These are phyloP conservation scores for Centropus unirufus DNA, from an alignment of 2,113 vertebrate genomes.

Conservation along the genomic window DNA sequence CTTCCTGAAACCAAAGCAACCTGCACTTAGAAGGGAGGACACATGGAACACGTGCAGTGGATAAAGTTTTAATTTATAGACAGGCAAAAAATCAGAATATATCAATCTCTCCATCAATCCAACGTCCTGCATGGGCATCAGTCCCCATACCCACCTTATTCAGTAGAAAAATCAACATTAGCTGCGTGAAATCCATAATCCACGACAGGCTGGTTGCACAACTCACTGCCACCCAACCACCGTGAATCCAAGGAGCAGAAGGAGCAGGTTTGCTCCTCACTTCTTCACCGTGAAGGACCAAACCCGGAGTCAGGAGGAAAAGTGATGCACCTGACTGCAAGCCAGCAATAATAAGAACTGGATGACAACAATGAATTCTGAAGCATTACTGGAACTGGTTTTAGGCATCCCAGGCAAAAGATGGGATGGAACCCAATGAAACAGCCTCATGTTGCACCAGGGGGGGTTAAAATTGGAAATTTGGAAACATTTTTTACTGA, in stretches of 20 bases:
- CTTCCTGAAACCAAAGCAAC: not conserved
- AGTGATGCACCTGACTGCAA: not conserved
- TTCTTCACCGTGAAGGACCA: not conserved
- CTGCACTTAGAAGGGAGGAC: not conserved
- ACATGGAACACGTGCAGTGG: not conserved
- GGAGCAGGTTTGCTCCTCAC: not conserved
- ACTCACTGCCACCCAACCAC: not conserved
- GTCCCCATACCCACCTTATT: not conserved
- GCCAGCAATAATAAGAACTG: not conserved
- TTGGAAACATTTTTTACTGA: too few relatives aligned
- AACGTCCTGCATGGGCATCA: not conserved
- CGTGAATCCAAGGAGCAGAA: rapidly evolving
- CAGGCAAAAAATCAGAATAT: not conserved
- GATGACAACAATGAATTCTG: not conserved
- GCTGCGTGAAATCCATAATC: too few relatives aligned
- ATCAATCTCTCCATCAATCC: not conserved
- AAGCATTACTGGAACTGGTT: not conserved
- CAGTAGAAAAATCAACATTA: not conserved
- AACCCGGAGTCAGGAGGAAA: not conserved
- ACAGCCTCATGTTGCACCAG: too few relatives aligned
- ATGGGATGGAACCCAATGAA: too few relatives aligned
- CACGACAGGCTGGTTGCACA: not conserved
- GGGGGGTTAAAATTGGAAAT: too few relatives aligned
- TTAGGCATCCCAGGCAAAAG: not conserved
- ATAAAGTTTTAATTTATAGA: not conserved